These are phyloP conservation scores for Lepus oiostolus DNA, from an alignment of 2,797 vertebrate genomes.

Conservation along the genomic window DNA sequence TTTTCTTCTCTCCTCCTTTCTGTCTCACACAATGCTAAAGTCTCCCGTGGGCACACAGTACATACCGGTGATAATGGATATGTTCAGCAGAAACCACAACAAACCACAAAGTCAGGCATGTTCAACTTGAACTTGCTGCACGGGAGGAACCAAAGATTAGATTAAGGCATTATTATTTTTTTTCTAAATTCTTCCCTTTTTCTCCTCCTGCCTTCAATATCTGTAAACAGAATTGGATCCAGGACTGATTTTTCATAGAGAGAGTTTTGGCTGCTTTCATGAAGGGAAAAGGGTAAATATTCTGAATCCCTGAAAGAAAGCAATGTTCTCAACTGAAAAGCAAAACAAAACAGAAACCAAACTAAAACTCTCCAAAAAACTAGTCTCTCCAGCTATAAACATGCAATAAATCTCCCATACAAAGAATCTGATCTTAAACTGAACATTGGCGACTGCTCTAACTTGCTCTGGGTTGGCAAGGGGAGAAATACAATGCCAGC, in stretches of 20 bases:
- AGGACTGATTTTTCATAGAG: constrained; percentile 3
- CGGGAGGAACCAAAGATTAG: constrained; percentile 74
- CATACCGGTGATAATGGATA: neutral
- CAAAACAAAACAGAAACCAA: neutral
- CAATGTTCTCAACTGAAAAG: constrained; percentile 77
- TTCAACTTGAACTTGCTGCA: constrained; percentile 61
- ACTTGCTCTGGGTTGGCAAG: constrained; percentile 56
- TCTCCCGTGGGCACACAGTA: neutral
- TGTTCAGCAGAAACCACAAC: neutral
- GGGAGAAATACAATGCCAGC: neutral
- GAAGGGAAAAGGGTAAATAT: constrained; percentile 72
- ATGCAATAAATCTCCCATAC: constrained; percentile 75
- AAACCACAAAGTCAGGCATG: constrained; percentile 6
- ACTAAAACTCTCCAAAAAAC: neutral
- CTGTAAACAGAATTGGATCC: constrained; percentile 50
- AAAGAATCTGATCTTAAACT: constrained; percentile 67
- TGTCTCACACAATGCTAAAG: neutral
- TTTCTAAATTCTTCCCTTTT: neutral
- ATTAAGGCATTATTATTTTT: constrained; percentile 42
- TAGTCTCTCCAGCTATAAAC: constrained; percentile 76
- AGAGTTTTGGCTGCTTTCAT: constrained; percentile 43
- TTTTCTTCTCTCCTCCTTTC: too few species aligned
- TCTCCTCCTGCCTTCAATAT: neutral
- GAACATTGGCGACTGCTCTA: constrained; percentile 73
- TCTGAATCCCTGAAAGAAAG: constrained; percentile 65